Evolutionary conservation across 1,140 invertebrate genomes (phyloP).

Genomic region (Drosophila bifasciata): DNA sequence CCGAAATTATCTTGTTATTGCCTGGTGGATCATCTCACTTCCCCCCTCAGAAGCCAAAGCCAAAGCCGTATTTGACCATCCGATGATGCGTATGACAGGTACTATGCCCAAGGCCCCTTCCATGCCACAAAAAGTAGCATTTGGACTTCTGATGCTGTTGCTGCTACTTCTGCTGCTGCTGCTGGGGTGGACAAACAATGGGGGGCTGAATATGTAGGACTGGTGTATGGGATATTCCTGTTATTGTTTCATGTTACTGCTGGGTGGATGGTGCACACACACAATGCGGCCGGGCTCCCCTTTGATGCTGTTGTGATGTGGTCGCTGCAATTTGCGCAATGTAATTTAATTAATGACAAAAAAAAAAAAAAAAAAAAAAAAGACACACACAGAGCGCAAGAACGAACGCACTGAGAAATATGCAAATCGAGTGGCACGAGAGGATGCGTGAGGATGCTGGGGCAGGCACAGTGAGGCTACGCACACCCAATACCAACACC

Average conservation of each 20-base stretch:
- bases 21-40: constrained; percentile 42
- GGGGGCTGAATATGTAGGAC: not conserved
- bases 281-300: constrained; percentile 21
- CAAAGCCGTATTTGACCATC: constrained; percentile 17
- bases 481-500: not conserved
- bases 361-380: constrained; percentile 60
- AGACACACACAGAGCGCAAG: not conserved
- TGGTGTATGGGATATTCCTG: constrained; percentile 1
- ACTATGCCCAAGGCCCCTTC: not conserved
- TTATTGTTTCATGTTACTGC: constrained; percentile 27
- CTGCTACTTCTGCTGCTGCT: not conserved
- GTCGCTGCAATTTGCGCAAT: constrained; percentile 80
- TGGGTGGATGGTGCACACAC: constrained; percentile 11
- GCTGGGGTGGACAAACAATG: constrained; percentile 28
- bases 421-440: constrained; percentile 58
- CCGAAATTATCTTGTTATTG: constrained; percentile 29
- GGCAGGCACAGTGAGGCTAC: too few relatives aligned
- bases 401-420: constrained; percentile 31
- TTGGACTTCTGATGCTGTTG: not conserved
- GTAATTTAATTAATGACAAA: constrained; percentile 84
- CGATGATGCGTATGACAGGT: constrained; percentile 49
- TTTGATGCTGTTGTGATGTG: constrained; percentile 27
- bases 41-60: not conserved
- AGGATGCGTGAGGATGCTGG: constrained; percentile 10
- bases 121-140: not conserved